Evolutionary conservation across 2,888 invertebrate species (phyloP).

Genomic region (Eupeodes luniger): DNA sequence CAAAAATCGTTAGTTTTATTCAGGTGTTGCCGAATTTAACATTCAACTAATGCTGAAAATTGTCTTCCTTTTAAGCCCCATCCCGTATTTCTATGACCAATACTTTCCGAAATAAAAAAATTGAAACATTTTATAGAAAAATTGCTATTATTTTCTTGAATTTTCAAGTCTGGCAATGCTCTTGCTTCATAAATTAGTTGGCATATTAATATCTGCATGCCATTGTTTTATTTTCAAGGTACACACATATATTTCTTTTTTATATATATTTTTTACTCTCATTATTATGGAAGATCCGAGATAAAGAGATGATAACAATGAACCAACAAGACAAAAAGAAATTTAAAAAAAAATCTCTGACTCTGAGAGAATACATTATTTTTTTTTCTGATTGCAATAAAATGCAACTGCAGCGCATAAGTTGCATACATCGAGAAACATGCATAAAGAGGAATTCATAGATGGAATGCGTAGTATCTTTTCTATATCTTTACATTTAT

Average conservation of each 20-base stretch:
- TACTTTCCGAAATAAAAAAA: no score
- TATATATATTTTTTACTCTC: slow-evolving; percentile 24
- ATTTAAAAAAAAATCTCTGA: background rate
- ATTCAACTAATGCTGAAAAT: no score
- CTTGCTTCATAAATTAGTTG: background rate
- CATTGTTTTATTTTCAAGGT: slow-evolving; percentile 39
- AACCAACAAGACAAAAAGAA: background rate
- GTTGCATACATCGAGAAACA: background rate
- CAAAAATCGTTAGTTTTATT: no score
- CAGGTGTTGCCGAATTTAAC: no score
- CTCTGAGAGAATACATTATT: slow-evolving; percentile 32
- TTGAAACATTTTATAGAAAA: no score
- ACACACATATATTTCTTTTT: background rate
- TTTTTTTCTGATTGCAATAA: background rate
- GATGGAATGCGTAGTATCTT: slow-evolving; percentile 23
- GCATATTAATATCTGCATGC: slow-evolving; percentile 58
- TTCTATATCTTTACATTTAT: background rate
- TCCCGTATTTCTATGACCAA: no score
- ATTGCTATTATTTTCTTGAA: no score
- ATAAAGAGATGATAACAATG: slow-evolving; percentile 53
- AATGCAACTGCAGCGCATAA: slow-evolving; percentile 33
- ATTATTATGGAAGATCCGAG: slow-evolving; percentile 47
- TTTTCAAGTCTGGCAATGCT: slow-evolving; percentile 33
- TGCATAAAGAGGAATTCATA: slow-evolving; percentile 26
- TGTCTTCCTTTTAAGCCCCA: no score